These are phyloP conservation scores for Diaprepes abbreviatus DNA, from an alignment of 2,888 invertebrate species.

Conservation along the genomic window DNA sequence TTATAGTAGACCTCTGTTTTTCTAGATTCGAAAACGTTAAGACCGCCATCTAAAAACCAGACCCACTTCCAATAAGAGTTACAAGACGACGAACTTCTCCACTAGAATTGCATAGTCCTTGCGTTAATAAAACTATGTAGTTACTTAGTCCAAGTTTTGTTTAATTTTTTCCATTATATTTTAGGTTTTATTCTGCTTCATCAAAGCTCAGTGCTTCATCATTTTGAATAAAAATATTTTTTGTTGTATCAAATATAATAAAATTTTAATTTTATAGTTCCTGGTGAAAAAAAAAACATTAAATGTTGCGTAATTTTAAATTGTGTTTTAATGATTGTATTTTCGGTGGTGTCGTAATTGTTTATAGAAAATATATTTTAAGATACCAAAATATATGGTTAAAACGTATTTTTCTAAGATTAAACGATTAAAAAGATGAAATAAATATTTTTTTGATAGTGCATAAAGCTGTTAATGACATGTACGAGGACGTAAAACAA, in stretches of 20 bases:
- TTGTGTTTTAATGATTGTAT: constrained; percentile 5
- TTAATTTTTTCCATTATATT: too few species aligned
- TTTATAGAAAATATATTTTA: constrained; percentile 8
- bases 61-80: too few species aligned
- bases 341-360: constrained; percentile 7
- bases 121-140: too few species aligned
- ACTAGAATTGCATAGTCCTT: too few species aligned
- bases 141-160: too few species aligned
- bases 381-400: constrained; percentile 1
- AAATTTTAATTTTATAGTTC: background rate
- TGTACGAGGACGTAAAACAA: background rate
- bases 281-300: background rate
- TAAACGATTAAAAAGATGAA: background rate
- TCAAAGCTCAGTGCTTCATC: too few species aligned
- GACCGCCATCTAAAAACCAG: too few species aligned
- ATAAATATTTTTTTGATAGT: constrained; percentile 2
- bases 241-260: background rate
- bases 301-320: background rate
- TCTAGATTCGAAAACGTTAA: too few species aligned
- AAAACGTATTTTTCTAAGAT: constrained; percentile 4
- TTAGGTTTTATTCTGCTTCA: too few species aligned
- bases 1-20: too few species aligned
- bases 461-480: constrained; percentile 7
- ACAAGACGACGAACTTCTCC: too few species aligned
- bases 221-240: background rate